A percentile compares a stretch with the other conserved stretches of the same genome.
phyloP scores from a whole-genome alignment of 2,113 vertebrate species.

The Fulmarus glacialis region DNA sequence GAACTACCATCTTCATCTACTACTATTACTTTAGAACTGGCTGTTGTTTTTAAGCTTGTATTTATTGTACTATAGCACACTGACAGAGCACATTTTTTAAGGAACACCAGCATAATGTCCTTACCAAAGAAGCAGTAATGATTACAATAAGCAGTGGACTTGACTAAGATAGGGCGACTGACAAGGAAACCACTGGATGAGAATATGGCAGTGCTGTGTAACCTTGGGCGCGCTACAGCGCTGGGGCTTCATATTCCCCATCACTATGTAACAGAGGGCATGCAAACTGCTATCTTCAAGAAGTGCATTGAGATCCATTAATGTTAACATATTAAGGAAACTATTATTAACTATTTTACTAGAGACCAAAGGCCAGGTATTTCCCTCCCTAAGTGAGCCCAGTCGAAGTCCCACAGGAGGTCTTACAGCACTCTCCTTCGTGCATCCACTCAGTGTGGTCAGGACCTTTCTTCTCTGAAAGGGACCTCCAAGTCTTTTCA shows the following conservation, averaged over 20 bases:
- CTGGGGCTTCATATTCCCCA: not conserved
- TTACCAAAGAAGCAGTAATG: not conserved
- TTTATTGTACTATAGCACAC: not conserved
- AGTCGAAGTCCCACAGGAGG: not conserved
- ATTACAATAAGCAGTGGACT: not conserved
- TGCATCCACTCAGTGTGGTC: not conserved
- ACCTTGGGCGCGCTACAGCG: not conserved
- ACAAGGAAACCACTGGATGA: not conserved
- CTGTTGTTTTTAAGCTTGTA: not conserved
- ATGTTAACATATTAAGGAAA: not conserved
- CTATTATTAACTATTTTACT: not conserved
- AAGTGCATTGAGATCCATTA: not conserved
- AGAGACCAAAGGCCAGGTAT: not conserved
- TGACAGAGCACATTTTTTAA: not conserved
- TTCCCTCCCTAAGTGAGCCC: not conserved
- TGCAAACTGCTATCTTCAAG: not conserved
- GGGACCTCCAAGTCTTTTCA: not conserved
- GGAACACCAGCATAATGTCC: not conserved
- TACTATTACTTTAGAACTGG: not conserved
- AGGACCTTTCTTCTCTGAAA: not conserved
- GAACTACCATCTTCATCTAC: not conserved
- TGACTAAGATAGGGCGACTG: not conserved
- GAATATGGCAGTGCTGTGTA: not conserved
- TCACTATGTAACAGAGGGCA: not conserved
- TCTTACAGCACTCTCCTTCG: accelerated